phyloP scores from a whole-genome alignment of 2,797 vertebrate genomes.

The Cheracebus regulus region DNA sequence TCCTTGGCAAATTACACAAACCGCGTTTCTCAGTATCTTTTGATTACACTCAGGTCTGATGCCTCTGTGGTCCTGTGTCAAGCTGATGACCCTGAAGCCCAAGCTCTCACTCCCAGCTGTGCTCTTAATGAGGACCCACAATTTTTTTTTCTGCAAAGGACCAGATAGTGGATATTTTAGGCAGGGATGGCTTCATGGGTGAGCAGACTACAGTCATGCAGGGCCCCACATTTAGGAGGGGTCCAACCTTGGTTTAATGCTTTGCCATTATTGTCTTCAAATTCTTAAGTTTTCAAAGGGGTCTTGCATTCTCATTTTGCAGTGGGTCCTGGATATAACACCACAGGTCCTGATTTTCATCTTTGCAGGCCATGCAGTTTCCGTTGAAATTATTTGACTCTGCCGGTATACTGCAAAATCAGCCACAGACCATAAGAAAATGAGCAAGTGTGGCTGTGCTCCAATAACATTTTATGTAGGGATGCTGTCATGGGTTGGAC shows the following conservation, averaged over 20 bases:
- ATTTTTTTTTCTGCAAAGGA: not conserved
- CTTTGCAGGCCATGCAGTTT: not conserved
- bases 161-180: not conserved
- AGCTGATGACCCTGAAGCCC: not conserved
- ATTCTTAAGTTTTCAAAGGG: not conserved
- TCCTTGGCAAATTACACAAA: not conserved
- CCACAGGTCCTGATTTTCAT: not conserved
- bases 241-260: not conserved
- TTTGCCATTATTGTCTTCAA: not conserved
- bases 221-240: not conserved
- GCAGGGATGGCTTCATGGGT: not conserved
- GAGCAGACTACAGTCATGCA: not conserved
- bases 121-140: not conserved
- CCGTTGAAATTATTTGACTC: not conserved
- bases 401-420: not conserved
- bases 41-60: not conserved
- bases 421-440: not conserved
- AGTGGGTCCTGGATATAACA: not conserved
- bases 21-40: not conserved
- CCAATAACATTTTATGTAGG: not conserved
- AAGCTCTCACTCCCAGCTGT: not conserved
- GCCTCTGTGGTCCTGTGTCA: not conserved
- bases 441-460: not conserved
- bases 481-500: not conserved
- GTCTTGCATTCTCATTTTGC: not conserved